A percentile compares a stretch with the other conserved stretches of the same genome.
phyloP scores from a whole-genome alignment of 1,140 invertebrate species.

The Drosophila micromelanica region DNA sequence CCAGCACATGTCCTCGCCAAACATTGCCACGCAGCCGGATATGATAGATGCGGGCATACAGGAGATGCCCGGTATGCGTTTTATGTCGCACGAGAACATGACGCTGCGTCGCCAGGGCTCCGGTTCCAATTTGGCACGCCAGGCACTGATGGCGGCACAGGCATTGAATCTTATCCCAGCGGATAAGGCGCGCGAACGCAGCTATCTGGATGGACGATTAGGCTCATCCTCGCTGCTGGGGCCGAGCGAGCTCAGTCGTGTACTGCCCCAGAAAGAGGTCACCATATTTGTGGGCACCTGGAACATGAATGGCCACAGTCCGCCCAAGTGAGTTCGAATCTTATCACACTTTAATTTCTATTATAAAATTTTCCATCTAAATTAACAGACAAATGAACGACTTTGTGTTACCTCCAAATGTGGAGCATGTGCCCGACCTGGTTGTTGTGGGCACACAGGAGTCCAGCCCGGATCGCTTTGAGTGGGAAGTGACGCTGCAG shows the following conservation, averaged over 20 bases:
- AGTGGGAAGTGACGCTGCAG: constrained; percentile 96
- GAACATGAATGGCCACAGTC: constrained; percentile 97
- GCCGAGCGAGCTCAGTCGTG: constrained; percentile 92
- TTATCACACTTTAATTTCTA: constrained; percentile 28
- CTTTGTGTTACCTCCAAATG: constrained; percentile 92
- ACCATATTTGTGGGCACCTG: constrained; percentile 96
- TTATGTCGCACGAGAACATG: constrained; percentile 83
- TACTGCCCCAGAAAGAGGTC: constrained; percentile 93
- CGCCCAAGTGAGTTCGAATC: constrained; percentile 86
- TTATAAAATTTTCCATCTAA: background rate
- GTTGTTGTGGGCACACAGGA: constrained; percentile 97
- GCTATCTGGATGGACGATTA: constrained; percentile 91
- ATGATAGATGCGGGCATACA: constrained; percentile 33
- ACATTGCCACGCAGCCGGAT: constrained; percentile 78
- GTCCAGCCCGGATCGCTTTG: constrained; percentile 91
- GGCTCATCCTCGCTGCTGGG: constrained; percentile 92
- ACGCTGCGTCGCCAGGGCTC: constrained; percentile 67
- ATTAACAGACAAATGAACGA: constrained; percentile 90
- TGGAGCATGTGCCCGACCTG: constrained; percentile 95
- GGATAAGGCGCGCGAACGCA: constrained; percentile 91
- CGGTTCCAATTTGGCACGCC: constrained; percentile 86
- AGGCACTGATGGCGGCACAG: constrained; percentile 90
- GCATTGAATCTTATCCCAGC: constrained; percentile 92
- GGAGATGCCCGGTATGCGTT: constrained; percentile 58
- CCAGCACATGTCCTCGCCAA: constrained; percentile 83